Base-by-base conservation (phyloP, 37 sponge, comb jelly and placozoan species). In the Oscarella lobularis region DNA sequence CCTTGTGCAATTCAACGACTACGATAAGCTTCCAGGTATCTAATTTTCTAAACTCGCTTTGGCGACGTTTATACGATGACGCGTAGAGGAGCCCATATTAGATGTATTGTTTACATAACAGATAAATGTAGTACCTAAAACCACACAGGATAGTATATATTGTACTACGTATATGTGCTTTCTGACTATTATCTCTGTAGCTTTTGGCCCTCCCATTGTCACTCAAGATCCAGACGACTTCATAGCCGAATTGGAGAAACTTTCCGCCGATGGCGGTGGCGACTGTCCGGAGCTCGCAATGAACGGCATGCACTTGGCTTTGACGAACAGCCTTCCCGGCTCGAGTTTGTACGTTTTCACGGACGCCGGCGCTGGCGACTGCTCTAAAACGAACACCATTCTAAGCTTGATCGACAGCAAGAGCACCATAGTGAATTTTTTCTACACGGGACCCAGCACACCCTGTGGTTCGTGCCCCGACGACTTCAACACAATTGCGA, bases 261-360 rank as follows among this genome's bases (percentile, higher is more conserved):
- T 48, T 27, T 20, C 14, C 20, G 74, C 74, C 3, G 3, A 37
- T 33, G 76, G 76, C 2, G 76, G 76, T 75, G 76, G 76, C 31
- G 76, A 75, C 5, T 75, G 76, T 60, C 76, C 76, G 9, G 60
- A 75, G 31, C 55, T 75, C 3, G 60, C 76, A 31, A 35, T 75
- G 41, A 75, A 66, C 33, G 76, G 76, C 33, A 55, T 75, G 2
- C 3, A 2, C 2, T 32, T 39, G 3, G 65, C 76, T 37, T 20
- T 75, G 27, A 30, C 32, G 35, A 41, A 75, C 3, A 60, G 65
- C 6, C 33, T 29, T 41, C 41, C 55, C 30, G 76, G 36, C 65
- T 75, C 55, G 40, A 2, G 33, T 2, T 33, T 75, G 5, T 40
- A 36, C n/a, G 76, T 75, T 2, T 41, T 75, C 6, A 75, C 76